Evolutionary conservation across 2,113 vertebrate genomes (phyloP).

Genomic region (Dicerorhinus sumatrensis): DNA sequence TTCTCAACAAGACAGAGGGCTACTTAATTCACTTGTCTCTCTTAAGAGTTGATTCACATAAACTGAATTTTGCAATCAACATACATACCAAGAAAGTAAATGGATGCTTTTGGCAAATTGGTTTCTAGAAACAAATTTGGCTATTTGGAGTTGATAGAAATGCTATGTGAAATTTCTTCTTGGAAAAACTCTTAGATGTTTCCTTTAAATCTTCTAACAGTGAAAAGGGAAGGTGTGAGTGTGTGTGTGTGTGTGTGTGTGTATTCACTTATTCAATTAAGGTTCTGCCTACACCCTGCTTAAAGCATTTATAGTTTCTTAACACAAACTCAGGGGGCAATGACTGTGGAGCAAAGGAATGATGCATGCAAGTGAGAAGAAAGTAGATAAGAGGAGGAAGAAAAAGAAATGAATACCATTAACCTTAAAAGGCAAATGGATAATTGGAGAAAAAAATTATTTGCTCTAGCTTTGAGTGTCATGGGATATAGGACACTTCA

Average conservation of each 20-base stretch:
- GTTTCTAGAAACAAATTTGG: conserved; percentile 59
- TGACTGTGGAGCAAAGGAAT: conserved; percentile 26
- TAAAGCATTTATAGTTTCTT: conserved; percentile 59
- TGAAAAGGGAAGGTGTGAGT: not conserved
- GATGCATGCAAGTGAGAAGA: not conserved
- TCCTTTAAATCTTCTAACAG: conserved; percentile 29
- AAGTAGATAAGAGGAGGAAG: conserved; percentile 50
- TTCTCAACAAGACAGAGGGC: conserved; percentile 34
- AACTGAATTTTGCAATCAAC: conserved; percentile 43
- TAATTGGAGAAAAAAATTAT: not conserved
- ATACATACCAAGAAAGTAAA: conserved; percentile 53
- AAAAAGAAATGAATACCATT: conserved; percentile 67
- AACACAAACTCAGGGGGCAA: conserved; percentile 19
- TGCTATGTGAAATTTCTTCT: conserved; percentile 37
- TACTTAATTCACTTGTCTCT: conserved; percentile 19
- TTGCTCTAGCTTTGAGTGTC: conserved; percentile 57
- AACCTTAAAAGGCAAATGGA: conserved; percentile 59
- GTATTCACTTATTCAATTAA: conserved; percentile 29
- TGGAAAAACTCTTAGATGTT: conserved; percentile 19
- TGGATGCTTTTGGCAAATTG: conserved; percentile 40
- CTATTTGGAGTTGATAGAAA: conserved; percentile 50
- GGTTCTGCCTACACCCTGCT: conserved; percentile 27
- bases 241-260: not conserved
- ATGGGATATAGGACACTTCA: not conserved
- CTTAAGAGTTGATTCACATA: conserved; percentile 57